Evolutionary conservation across 2,888 invertebrate genomes (phyloP).

Genomic region (Diloba caeruleocephala): DNA sequence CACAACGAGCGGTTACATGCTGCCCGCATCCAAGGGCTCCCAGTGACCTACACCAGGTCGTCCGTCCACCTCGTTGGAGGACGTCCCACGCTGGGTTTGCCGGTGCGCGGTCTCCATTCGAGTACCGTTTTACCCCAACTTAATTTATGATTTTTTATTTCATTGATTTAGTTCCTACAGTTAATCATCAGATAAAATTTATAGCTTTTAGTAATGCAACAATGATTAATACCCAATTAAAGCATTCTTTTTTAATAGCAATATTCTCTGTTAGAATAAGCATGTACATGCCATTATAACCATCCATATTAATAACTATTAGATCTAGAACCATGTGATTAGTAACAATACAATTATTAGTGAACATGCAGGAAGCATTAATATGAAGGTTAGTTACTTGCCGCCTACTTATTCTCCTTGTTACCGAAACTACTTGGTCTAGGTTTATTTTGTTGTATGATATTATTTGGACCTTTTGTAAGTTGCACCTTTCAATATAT

Average conservation of each 20-base stretch:
- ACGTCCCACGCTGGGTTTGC: too few species aligned
- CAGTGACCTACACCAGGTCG: too few species aligned
- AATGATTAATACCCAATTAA: conserved; percentile 10
- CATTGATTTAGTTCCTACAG: too few species aligned
- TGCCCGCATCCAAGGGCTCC: too few species aligned
- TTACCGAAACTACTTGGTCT: conserved; percentile 1
- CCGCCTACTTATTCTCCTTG: conserved; percentile 74
- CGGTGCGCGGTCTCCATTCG: too few species aligned
- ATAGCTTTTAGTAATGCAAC: conserved; percentile 6
- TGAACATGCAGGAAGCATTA: conserved; percentile 78
- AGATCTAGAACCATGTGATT: conserved; percentile 14
- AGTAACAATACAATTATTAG: conserved; percentile 31
- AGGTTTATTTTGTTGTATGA: not conserved
- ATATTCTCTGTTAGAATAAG: conserved; percentile 31
- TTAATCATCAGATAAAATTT: conserved; percentile 8
- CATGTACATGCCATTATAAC: conserved; percentile 15
- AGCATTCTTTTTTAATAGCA: conserved; percentile 4
- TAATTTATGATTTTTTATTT: too few species aligned
- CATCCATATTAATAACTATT: conserved; percentile 11
- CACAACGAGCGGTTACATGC: too few species aligned
- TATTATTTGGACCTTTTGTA: not conserved
- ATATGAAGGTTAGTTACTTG: conserved; percentile 82
- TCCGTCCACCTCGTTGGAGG: too few species aligned
- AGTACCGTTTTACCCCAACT: too few species aligned
- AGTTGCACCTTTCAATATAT: too few species aligned